Base-by-base conservation (phyloP, 1,140 invertebrate species). In the Geopemphigus sp. region DNA sequence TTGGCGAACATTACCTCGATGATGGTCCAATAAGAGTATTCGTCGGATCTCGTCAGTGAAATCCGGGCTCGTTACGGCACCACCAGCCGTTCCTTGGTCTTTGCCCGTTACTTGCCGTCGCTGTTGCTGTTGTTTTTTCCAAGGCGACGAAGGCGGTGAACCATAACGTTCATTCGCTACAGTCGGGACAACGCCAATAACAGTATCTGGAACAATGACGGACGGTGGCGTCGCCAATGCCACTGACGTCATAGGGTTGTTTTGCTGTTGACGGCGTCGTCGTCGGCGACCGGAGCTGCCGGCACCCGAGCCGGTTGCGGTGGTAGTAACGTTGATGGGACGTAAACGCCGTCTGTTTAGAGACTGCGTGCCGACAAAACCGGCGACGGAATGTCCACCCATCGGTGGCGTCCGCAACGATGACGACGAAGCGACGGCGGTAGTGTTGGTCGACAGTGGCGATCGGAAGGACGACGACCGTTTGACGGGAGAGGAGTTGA, bases 1-100 rank as follows among this genome's bases (percentile, higher is more conserved):
- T 29, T 72, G 68, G 5, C 50, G 68, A 54, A 72, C 26, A 2
- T 72, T 54, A 5, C 68, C 68, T 10, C 68, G 68, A 11, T 72
- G 68, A n/a, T 54, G 50, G 50, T 72, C 68, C 10, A 72, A 72
- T 14, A 72, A 29, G 17, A 72, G 17, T 54, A 72, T 72, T 22
- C 68, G 68, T 0, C 68, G 47, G 26, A 72, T 72, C 17, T 72
- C 68, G n/a, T 72, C 24, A 0, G 68, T 54, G n/a, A 72, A 72
- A 54, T 72, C 68, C 19, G 68, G 47, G 17, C 47, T 22, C 0
- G 26, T 19, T 0, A 19, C 68, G 8, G 17, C 50, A 29, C 24
- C 22, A 39, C 32, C 32, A n/a, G 3, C 68, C 1, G 68, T 54
- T 14, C 50, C 50, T 72, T 53, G 68, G 22, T 72, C 68, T 29